phyloP scores from a whole-genome alignment of 2,113 vertebrate genomes.

The Pogona vitticeps region DNA sequence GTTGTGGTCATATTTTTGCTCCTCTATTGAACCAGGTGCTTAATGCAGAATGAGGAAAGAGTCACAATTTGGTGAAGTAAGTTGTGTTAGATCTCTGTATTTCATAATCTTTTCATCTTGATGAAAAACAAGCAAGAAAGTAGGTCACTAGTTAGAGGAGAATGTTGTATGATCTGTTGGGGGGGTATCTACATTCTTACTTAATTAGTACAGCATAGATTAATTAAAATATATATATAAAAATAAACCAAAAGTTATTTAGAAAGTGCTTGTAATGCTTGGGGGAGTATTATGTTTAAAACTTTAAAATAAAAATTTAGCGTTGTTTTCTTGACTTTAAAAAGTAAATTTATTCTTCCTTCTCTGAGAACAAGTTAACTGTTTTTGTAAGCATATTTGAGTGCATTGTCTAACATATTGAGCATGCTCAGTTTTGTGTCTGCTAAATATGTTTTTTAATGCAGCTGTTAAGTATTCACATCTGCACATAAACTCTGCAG shows the following conservation, averaged over 20 bases:
- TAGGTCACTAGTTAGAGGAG: not conserved
- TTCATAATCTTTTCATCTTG: not conserved
- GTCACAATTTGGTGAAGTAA: not conserved
- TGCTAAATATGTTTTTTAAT: not conserved
- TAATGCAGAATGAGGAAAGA: not conserved
- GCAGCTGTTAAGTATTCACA: not conserved
- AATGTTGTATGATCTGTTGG: not conserved
- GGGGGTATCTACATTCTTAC: not conserved
- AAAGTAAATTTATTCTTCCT: not conserved
- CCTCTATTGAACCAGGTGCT: not conserved
- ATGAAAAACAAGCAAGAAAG: not conserved
- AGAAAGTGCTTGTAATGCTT: not conserved
- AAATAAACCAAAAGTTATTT: not conserved
- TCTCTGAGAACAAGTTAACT: not conserved
- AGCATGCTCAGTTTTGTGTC: not conserved
- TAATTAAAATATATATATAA: not conserved
- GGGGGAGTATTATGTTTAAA: too few species aligned
- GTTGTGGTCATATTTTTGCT: not conserved
- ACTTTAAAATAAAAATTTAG: not conserved
- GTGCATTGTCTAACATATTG: not conserved
- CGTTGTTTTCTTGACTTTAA: not conserved
- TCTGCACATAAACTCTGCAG: not conserved
- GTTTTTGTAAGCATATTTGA: not conserved
- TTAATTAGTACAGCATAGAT: not conserved
- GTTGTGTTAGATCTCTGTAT: not conserved